A percentile compares a stretch with the other conserved stretches of the same genome.
These are phyloP conservation scores for Cacoxenus indagator DNA, from an alignment of 2,888 invertebrate species.

Conservation along the genomic window DNA sequence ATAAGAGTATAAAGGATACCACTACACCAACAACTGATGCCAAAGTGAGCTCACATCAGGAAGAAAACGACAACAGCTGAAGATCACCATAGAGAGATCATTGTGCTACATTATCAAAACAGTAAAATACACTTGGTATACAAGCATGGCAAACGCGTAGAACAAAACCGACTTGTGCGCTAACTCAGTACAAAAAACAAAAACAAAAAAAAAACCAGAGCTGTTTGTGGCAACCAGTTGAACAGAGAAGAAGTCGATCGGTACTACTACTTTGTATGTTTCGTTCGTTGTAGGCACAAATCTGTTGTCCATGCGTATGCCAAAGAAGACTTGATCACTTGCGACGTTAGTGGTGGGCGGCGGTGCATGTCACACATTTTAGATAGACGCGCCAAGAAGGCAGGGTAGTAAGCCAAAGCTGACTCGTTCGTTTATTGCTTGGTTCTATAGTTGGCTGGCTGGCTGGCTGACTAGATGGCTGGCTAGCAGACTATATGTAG, in stretches of 20 bases:
- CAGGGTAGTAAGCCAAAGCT: background rate
- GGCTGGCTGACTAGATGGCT: background rate
- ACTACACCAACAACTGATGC: background rate
- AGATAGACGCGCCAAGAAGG: background rate
- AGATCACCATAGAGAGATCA: background rate
- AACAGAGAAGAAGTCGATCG: background rate
- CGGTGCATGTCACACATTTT: background rate
- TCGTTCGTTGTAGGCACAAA: background rate
- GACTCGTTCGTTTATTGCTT: background rate
- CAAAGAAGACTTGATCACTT: too few species aligned
- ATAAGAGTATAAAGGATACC: too few species aligned
- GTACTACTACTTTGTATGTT: background rate
- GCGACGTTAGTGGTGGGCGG: background rate
- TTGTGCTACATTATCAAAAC: slow-evolving; percentile 10
- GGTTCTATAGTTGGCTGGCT: background rate
- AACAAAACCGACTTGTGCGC: background rate
- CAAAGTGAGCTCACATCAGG: background rate
- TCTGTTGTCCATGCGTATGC: background rate
- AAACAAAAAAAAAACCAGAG: background rate
- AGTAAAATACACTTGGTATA: slow-evolving; percentile 1
- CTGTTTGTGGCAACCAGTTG: background rate
- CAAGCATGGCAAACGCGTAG: background rate
- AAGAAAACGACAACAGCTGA: background rate
- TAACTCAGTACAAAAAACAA: background rate
- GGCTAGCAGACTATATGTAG: slow-evolving; percentile 12